Base-by-base conservation (phyloP, 2,888 invertebrate genomes). In the Lasioglossum villosulum region DNA sequence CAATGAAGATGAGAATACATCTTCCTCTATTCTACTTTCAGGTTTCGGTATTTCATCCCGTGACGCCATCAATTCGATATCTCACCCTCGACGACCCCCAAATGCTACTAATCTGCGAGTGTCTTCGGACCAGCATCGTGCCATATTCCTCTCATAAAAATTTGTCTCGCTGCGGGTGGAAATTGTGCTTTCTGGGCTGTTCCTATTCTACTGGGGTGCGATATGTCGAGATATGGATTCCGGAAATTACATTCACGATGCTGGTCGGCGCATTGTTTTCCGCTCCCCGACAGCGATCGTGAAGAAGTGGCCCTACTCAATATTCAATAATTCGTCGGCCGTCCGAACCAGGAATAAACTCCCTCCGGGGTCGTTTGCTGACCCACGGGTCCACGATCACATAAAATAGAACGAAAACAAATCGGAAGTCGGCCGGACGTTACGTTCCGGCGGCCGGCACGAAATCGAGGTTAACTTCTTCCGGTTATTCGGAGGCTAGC, bases 391-490 rank as follows among this genome's bases (percentile, higher is more conserved):
- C 68, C 78, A 56, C 77, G 70, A 52, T 78, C 88, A 82, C 76
- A 93, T 94, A 92, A 94, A 94, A 92, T 94, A 93, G 93, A 90
- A 91, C 93, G 92, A 94, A 92, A 93, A 92, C 94, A 91, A 94
- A 94, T 94, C 94, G 93, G 92, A 93, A 93, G 90, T 89, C 86
- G 92, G 30, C 77, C 66, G 89, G 91, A 90, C 92, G 90, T 91
- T 92, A 91, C 90, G 91, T 91, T 89, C 89, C 91, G 90, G 90
- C 88, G 90, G 90, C 89, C 91, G 80, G 75, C 90, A 87, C 91
- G 87, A 91, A 93, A 94, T 94, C 93, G 94, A 91, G 94, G 93
- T 94, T 94, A 95, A 95, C 92, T 91, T 93, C 92, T 95, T 95
- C 94, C 95, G 93, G 93, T 89, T 85, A 90, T 19, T 84, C 85